These are phyloP conservation scores for Neotragus moschatus DNA, from an alignment of 2,113 vertebrate species.

Conservation along the genomic window DNA sequence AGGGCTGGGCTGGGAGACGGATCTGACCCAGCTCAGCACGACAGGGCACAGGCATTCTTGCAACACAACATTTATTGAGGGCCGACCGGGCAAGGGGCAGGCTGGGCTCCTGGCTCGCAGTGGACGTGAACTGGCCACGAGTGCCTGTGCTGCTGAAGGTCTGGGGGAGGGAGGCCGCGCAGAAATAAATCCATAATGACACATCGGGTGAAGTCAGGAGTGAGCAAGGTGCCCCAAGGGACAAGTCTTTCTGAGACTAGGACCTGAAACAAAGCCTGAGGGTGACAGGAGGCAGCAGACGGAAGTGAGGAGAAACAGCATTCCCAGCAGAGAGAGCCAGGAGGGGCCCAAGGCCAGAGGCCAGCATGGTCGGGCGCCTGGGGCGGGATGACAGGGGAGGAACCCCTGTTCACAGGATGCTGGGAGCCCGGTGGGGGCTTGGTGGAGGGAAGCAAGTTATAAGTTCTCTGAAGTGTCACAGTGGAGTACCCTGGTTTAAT, in stretches of 20 bases:
- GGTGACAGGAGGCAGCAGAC: background rate
- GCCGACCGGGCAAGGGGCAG: background rate
- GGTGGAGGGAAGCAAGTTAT: background rate
- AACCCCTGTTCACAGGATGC: background rate
- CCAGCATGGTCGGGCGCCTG: accelerated
- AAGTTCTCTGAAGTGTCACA: background rate
- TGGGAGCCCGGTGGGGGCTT: background rate
- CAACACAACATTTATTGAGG: background rate
- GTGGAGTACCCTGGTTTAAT: background rate
- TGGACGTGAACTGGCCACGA: background rate
- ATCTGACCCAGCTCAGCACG: background rate
- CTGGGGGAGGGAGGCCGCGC: background rate
- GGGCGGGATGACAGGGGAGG: background rate
- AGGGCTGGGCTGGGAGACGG: background rate
- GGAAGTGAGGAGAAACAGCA: background rate
- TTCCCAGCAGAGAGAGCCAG: background rate
- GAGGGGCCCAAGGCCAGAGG: background rate
- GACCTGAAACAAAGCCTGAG: background rate
- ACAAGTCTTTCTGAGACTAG: background rate
- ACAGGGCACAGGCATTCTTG: background rate
- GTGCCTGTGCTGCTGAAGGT: background rate
- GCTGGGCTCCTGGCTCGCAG: background rate
- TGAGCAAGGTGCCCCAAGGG: background rate
- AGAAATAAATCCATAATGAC: background rate
- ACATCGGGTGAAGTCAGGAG: background rate